Evolutionary conservation across 2,113 vertebrate genomes (phyloP).

Genomic region (Cheirogaleus medius): DNA sequence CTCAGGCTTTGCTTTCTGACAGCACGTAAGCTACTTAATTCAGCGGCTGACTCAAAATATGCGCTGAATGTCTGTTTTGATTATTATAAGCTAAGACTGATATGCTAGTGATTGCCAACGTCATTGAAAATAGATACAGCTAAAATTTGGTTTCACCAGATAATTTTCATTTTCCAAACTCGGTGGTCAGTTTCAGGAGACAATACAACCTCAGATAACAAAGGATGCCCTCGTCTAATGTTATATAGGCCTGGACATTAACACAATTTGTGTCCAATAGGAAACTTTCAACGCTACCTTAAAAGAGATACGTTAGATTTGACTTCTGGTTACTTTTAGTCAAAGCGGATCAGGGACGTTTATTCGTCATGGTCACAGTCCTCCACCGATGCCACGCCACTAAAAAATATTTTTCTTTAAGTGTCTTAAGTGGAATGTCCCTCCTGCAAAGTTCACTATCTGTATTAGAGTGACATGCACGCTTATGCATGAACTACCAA

Average conservation of each 20-base stretch:
- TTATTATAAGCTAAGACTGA: background rate
- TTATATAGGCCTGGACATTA: background rate
- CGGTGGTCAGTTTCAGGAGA: background rate
- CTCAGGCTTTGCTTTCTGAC: background rate
- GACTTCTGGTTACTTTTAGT: background rate
- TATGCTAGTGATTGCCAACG: background rate
- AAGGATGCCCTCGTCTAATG: background rate
- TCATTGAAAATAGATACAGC: background rate
- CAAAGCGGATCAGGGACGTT: background rate
- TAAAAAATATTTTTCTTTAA: background rate
- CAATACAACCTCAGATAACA: background rate
- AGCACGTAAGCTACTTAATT: background rate
- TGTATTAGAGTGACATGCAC: background rate
- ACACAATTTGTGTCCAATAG: background rate
- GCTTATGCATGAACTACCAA: background rate
- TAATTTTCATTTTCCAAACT: background rate
- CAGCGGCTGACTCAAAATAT: slow-evolving; percentile 10
- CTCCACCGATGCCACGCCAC: background rate
- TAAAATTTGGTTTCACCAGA: background rate
- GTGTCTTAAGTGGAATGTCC: background rate
- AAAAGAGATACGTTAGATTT: background rate
- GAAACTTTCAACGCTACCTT: background rate
- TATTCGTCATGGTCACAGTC: background rate
- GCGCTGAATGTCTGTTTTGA: background rate
- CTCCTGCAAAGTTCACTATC: background rate